Base-by-base conservation (phyloP, 1,140 invertebrate genomes). In the Nasonia vitripennis region DNA sequence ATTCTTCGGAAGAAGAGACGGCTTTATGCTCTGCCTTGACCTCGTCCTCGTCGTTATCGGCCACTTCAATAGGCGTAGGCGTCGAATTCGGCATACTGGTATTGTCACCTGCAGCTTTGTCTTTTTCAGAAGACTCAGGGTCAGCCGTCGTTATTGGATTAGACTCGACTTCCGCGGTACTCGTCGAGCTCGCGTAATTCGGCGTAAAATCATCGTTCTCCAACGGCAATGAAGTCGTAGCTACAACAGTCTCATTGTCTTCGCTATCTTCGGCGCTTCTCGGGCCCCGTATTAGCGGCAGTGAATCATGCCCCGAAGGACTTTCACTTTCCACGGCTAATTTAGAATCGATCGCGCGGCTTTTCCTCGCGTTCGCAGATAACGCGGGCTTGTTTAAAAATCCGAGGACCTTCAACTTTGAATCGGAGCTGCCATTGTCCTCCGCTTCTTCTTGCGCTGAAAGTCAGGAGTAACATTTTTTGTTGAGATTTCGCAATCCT, bases 321-420 rank as follows among this genome's bases (percentile, higher is more conserved):
- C 31, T 67, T 67, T 67, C 78, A 71, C 68, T 71, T 71, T 71
- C 55, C 55, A 62, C 17, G 55, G 17, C 55, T 62, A 62, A 62
- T 62, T 71, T 12, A 12, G 68, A 71, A 71, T 71, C 23, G 27
- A 71, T 31, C 68, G 68, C 68, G 12, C 55, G 55, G 27, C 2
- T 71, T 31, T 31, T 71, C 68, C 68, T 71, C 14, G 10, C 31
- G 68, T 31, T 31, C 6, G 1, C 27, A 14, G 68, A 71, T 31
- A 71, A 34, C 31, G 27, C 31, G 20, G 55, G 55, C 17, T 62
- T n/a, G 55, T 62, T 62, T 5, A 62, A 62, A n/a, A n/a, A 20
- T n/a, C n/a, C 55, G 55, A 20, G 2, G 51, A 5, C 48, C 48
- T 4, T 62, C 55, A n/a, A 14, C 55, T 20, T 62, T 62, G 55